These are phyloP conservation scores for Parasteatoda lunata DNA, from an alignment of 2,888 invertebrate species.

Conservation along the genomic window DNA sequence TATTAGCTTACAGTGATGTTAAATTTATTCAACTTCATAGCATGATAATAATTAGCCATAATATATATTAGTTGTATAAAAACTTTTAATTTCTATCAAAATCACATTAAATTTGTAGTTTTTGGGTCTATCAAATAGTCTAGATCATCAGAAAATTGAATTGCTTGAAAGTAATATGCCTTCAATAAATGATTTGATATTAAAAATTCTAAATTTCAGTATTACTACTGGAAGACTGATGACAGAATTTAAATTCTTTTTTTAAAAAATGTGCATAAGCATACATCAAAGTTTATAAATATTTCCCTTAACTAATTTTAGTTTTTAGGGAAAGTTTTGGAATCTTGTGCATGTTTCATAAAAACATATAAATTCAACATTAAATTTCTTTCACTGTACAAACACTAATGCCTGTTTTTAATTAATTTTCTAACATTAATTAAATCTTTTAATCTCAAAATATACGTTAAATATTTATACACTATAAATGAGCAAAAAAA, in stretches of 20 bases:
- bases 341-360: conserved; percentile 40
- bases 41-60: background rate
- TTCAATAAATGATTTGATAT: background rate
- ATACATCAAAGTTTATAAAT: conserved; percentile 38
- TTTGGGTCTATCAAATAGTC: background rate
- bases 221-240: conserved; percentile 64
- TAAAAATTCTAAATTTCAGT: conserved; percentile 38
- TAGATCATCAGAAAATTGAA: background rate
- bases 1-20: background rate
- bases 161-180: background rate
- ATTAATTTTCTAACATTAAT: background rate
- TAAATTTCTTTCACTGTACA: conserved; percentile 43
- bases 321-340: conserved; percentile 8
- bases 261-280: conserved; percentile 37
- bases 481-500: too few relatives aligned
- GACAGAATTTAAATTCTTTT: conserved; percentile 36
- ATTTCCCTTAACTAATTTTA: conserved; percentile 12
- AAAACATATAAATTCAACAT: conserved; percentile 56
- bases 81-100: background rate
- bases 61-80: background rate
- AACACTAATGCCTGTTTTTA: conserved; percentile 20
- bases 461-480: too few relatives aligned
- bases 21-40: background rate
- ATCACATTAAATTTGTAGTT: background rate
- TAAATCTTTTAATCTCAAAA: background rate